Evolutionary conservation across 2,797 vertebrate species (phyloP), one percentile per base, ranked within the genome.

Genomic region (Acrossocheilus wenchowensis): DNA sequence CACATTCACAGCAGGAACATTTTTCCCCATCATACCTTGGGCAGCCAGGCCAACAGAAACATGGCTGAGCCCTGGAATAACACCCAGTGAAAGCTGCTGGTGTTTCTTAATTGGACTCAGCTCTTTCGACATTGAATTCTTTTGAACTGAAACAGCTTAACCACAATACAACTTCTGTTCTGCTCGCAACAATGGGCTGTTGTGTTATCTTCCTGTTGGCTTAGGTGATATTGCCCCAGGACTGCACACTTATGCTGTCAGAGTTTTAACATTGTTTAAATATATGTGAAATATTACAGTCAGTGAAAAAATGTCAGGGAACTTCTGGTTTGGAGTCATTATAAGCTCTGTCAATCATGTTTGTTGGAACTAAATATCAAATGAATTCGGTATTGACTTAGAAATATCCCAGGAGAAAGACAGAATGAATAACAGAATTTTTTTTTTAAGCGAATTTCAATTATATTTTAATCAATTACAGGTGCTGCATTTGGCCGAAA

Each of bases 131-230:
- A 92, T 92, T 79, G 90, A 94, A 94, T 95, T 93, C 93, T 93
- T 89, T 85, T 50, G 78, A 92, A 90, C 87, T 94, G 91, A 93
- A 91, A 93, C 90, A 91, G 87, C 87, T 90, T 92, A 95, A 94
- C 92, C 94, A 94, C 95, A 96, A 91, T 90, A 91, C 92, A 95
- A 95, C 93, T 95, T 92, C 95, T 96, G 89, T 96, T 95, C 92
- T 89, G 90, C 80, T 86, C 82, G 90, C 88, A 95, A 98, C 97
- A 97, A 95, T 96, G 93, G 93, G 82, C 93, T 92, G 94, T 95
- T 96, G 95, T 97, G 85, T 84, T 77, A 85, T 89, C 91, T 94
- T 91, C 93, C 92, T 95, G 91, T 90, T 84, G 86, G 87, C 90
- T 90, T 95, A 92, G 93, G 93, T 93, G 94, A 93, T 92, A 89